Conservation (phyloP, 1,140 invertebrate species). For the Lordiphosa clarofinis region DNA sequence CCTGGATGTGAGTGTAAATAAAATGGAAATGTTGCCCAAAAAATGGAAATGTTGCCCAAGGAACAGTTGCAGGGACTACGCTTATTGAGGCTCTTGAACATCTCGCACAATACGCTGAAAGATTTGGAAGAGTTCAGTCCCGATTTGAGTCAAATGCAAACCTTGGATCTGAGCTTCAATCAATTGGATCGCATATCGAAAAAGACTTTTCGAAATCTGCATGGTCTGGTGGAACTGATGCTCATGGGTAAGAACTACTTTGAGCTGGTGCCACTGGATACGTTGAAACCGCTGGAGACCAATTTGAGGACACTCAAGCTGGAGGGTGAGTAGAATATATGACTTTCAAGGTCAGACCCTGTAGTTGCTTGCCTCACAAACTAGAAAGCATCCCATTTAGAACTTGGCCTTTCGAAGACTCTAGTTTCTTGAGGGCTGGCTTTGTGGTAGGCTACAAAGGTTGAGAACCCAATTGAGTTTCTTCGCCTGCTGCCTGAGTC, state of each 20-base stretch:
- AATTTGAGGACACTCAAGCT: constrained; percentile 88
- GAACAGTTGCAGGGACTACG: constrained; percentile 90
- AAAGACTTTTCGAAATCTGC: constrained; percentile 87
- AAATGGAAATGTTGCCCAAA: too few species aligned
- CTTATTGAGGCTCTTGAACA: constrained; percentile 87
- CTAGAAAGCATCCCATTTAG: too few species aligned
- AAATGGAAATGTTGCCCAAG: constrained; percentile 90
- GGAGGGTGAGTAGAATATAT: constrained; percentile 87
- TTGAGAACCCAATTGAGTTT: too few species aligned
- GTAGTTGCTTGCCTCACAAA: too few species aligned
- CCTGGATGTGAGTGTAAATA: constrained; percentile 91
- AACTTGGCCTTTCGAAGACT: too few species aligned
- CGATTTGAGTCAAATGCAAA: constrained; percentile 88
- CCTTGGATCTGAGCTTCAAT: constrained; percentile 91
- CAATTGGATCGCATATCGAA: constrained; percentile 88
- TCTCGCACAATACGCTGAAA: constrained; percentile 90
- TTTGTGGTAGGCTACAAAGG: too few species aligned
- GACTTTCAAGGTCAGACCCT: too few species aligned
- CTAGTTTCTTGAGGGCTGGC: too few species aligned
- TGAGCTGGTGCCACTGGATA: constrained; percentile 88
- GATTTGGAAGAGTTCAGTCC: constrained; percentile 91
- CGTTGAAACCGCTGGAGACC: constrained; percentile 88
- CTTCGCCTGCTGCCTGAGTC: too few species aligned
- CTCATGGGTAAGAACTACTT: constrained; percentile 91
- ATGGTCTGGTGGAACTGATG: constrained; percentile 87